These are phyloP conservation scores for Salminus brasiliensis DNA, from an alignment of 2,113 vertebrate genomes.

Conservation along the genomic window DNA sequence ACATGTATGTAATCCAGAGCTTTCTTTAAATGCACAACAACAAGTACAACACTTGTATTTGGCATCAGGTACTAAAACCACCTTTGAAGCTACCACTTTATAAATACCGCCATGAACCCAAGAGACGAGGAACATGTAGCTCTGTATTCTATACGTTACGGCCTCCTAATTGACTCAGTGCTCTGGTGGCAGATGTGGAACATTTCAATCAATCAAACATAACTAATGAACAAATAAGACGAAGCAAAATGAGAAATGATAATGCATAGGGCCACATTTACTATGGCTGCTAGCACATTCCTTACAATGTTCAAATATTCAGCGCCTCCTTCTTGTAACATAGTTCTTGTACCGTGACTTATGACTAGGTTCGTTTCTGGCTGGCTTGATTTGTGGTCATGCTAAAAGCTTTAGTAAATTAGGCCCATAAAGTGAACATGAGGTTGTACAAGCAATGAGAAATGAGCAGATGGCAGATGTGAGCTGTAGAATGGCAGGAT, in stretches of 20 bases:
- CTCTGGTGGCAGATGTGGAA: neutral
- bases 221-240: neutral
- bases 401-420: slow-evolving; percentile 14
- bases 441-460: slow-evolving; percentile 37
- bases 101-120: neutral
- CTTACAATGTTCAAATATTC: neutral
- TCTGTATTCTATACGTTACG: neutral
- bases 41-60: too few relatives aligned
- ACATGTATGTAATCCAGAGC: too few relatives aligned
- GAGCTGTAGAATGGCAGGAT: slow-evolving; percentile 3
- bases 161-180: neutral
- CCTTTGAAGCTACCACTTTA: neutral
- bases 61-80: neutral
- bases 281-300: neutral
- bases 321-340: neutral
- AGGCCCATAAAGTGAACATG: neutral
- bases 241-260: neutral
- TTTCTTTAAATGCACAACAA: too few relatives aligned
- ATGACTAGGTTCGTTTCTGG: neutral
- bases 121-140: neutral
- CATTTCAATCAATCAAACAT: neutral
- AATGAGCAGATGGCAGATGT: slow-evolving; percentile 42
- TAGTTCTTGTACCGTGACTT: too few relatives aligned
- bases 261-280: neutral
- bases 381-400: neutral